Evolutionary conservation across 2,113 vertebrate genomes (phyloP).

Genomic region (Casuarius casuarius): DNA sequence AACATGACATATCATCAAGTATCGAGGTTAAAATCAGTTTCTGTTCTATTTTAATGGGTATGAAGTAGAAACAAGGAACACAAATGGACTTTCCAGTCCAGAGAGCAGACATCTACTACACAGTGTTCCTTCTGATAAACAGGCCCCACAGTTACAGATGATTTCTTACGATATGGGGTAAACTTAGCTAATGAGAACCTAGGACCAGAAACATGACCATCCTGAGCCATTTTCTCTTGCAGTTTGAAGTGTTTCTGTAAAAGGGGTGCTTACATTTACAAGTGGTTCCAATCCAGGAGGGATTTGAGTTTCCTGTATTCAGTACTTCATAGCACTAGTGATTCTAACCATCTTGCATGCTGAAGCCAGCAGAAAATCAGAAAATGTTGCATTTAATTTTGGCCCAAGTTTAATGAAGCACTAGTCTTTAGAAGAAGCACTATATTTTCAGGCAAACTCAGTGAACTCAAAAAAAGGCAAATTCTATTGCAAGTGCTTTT

Average conservation of each 20-base stretch:
- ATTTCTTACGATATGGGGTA: background rate
- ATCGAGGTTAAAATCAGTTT: background rate
- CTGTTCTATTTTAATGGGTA: background rate
- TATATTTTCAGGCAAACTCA: background rate
- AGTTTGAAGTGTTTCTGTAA: background rate
- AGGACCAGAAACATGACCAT: background rate
- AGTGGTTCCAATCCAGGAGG: background rate
- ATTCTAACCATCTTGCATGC: background rate
- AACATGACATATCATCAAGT: background rate
- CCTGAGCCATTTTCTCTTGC: background rate
- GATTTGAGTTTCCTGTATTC: background rate
- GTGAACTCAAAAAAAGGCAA: background rate
- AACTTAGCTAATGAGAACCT: background rate
- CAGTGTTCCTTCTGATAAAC: background rate
- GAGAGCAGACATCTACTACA: background rate
- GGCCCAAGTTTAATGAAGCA: background rate
- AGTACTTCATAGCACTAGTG: background rate
- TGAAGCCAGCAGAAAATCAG: background rate
- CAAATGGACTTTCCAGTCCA: background rate
- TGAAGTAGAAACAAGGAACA: background rate
- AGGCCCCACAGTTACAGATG: background rate
- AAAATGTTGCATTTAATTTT: background rate
- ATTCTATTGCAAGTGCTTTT: conserved; percentile 14
- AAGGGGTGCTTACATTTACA: background rate
- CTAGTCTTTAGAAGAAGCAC: background rate